phyloP scores from a whole-genome alignment of 2,888 invertebrate genomes.

The Sminthurides aquaticus region DNA sequence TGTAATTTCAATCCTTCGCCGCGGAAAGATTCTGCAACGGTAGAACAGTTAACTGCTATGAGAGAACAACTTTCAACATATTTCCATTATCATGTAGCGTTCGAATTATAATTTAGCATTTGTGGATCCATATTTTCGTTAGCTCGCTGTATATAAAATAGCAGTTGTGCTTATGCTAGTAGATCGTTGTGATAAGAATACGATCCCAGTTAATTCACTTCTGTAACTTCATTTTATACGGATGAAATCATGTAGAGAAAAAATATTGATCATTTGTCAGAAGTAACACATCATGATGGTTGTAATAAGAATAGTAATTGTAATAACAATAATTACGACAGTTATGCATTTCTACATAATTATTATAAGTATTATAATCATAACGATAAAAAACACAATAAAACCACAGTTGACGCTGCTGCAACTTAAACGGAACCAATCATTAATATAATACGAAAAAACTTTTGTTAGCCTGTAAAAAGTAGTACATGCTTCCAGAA shows the following conservation, averaged over 20 bases:
- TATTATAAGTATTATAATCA: slow-evolving; percentile 11
- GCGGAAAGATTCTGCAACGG: too few relatives aligned
- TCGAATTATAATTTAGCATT: too few relatives aligned
- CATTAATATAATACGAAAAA: slow-evolving; percentile 1
- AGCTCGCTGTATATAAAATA: too few relatives aligned
- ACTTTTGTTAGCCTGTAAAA: slow-evolving; percentile 19
- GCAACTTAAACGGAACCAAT: slow-evolving; percentile 21
- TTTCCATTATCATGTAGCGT: too few relatives aligned
- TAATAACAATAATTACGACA: not conserved
- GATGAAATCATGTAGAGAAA: not conserved
- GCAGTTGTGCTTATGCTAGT: too few relatives aligned
- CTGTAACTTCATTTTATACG: not conserved
- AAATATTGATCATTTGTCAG: not conserved
- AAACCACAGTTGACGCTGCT: not conserved
- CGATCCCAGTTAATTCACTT: not conserved
- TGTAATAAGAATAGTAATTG: not conserved
- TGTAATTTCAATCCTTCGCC: too few relatives aligned
- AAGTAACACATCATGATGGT: not conserved
- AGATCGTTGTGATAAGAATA: too few relatives aligned
- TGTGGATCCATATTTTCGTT: too few relatives aligned
- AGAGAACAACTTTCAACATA: too few relatives aligned
- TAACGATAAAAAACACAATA: slow-evolving; percentile 19
- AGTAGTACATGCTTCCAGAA: slow-evolving; percentile 18
- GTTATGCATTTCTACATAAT: slow-evolving; percentile 8
- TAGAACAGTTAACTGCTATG: too few relatives aligned